phyloP scores from a whole-genome alignment of 1,140 invertebrate species.

The Manduca sexta region DNA sequence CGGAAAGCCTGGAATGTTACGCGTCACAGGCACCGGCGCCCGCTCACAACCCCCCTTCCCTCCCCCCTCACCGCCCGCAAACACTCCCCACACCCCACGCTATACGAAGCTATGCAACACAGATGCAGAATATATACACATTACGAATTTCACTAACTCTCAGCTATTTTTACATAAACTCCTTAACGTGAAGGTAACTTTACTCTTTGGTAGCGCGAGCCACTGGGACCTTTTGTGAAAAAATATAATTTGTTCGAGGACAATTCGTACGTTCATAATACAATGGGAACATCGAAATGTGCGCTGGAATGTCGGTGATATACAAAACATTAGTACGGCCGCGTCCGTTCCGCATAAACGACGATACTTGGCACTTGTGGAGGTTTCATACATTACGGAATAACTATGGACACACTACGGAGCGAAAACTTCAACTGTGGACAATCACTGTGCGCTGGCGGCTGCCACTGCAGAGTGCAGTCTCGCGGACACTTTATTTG shows the following conservation, averaged over 20 bases:
- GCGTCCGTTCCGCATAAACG: constrained; percentile 17
- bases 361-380: constrained; percentile 56
- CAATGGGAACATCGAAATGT: constrained; percentile 5
- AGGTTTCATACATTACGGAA: constrained; percentile 21
- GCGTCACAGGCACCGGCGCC: constrained; percentile 7
- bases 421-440: too few species aligned
- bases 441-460: background rate
- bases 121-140: constrained; percentile 65
- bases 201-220: constrained; percentile 69
- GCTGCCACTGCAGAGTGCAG: background rate
- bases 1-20: constrained; percentile 56
- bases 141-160: constrained; percentile 32
- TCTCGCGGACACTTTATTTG: background rate
- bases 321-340: constrained; percentile 30
- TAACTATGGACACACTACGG: background rate
- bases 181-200: constrained; percentile 67
- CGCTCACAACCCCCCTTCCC: too few species aligned
- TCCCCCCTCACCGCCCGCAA: too few species aligned
- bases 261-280: background rate
- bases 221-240: constrained; percentile 28
- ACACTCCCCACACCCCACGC: constrained; percentile 15
- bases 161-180: constrained; percentile 60
- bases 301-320: constrained; percentile 41
- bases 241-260: constrained; percentile 29
- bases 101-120: constrained; percentile 37